phyloP scores from a whole-genome alignment of 2,888 invertebrate genomes.

The Eueremaeus valkanovi region DNA sequence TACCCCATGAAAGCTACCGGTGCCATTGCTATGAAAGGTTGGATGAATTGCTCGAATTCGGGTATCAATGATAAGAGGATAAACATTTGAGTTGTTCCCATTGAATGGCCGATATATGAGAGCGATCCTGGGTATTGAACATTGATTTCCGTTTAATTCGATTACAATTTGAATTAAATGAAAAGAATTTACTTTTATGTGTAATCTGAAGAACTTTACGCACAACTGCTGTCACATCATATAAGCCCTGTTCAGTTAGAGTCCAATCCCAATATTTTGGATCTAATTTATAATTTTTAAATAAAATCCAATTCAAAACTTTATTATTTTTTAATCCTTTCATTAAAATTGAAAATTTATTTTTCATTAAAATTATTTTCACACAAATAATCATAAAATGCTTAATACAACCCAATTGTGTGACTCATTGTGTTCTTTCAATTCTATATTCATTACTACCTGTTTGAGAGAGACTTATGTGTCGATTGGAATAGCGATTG shows the following conservation, averaged over 20 bases:
- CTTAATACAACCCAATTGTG: not conserved
- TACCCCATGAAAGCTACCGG: not conserved
- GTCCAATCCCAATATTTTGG: conserved; percentile 48
- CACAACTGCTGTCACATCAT: not conserved
- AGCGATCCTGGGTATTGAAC: too few species aligned
- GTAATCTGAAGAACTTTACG: not conserved
- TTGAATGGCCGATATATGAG: conserved; percentile 3
- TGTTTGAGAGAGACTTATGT: conserved; percentile 43
- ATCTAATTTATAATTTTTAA: too few species aligned
- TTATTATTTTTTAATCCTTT: not conserved
- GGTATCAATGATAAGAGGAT: not conserved
- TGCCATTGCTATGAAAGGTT: conserved; percentile 14
- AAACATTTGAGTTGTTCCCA: conserved; percentile 1
- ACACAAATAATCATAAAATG: too few species aligned
- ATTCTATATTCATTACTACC: too few species aligned
- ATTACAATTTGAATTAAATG: too few species aligned
- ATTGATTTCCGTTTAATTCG: too few species aligned
- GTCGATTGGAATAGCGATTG: conserved; percentile 52
- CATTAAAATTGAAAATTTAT: conserved; percentile 1
- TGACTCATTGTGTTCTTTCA: conserved; percentile 56
- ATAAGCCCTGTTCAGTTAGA: conserved; percentile 51
- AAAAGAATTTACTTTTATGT: too few species aligned
- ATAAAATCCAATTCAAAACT: not conserved
- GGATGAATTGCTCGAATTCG: not conserved
- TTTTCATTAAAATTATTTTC: too few species aligned